Evolutionary conservation across 2,113 vertebrate species (phyloP), one percentile per base, ranked within the genome.

Genomic region (Spea multiplicata): DNA sequence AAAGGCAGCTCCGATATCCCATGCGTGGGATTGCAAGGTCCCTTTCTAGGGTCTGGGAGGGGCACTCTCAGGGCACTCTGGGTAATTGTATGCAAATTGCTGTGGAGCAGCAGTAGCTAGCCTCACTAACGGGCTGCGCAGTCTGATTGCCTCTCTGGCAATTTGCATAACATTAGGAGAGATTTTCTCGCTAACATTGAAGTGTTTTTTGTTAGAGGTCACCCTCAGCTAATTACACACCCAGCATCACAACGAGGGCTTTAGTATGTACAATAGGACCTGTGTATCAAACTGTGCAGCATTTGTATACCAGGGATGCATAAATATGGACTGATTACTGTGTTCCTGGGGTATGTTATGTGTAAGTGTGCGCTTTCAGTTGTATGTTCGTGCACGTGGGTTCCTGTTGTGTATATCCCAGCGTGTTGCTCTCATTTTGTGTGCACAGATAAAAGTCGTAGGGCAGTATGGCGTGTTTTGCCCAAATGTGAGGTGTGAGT

Each of bases 31-130:
- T 71, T 52, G 8, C 50, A 64, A 61, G 14, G 76, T 72, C 68
- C 68, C 59, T 65, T 52, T 6, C 9, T 17, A 9, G 47, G 62
- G 49, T 71, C 76, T 9, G n/a, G 68, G 59, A 46, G 45, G 76
- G 61, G 70, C 9, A 30, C 76, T 79, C 62, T 65, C 17, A 8
- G 81, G 10, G 53, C 78, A 81, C 61, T 88, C 86, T 92, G 91
- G 86, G 91, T 92, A 92, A 93, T 93, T 89, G 92, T 88, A 92
- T 93, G 91, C 86, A 93, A 91, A 93, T 92, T 91, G 91, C 88
- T 86, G 86, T 85, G 44, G 83, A 75, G 90, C 88, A 91, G 91
- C 92, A 90, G 91, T 86, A 89, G 88, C 82, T 89, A 86, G 87
- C 85, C 89, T 84, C 85, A 88, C 83, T 84, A 81, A 84, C 86